These are phyloP conservation scores for Synaphobranchus kaupii DNA, from an alignment of 2,797 vertebrate species.

Conservation along the genomic window DNA sequence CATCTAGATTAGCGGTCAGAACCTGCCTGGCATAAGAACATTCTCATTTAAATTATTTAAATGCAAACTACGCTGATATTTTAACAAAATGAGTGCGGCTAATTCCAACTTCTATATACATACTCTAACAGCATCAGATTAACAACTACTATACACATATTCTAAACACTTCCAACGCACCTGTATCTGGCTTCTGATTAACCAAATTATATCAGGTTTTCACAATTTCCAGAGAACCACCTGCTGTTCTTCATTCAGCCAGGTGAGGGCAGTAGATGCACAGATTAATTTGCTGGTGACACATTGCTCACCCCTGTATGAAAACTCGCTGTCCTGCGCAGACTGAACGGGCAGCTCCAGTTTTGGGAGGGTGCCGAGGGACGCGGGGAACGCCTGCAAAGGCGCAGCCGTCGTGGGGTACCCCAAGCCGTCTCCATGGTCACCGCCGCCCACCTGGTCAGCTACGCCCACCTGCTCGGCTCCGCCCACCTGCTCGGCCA, in stretches of 20 bases:
- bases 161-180: not conserved
- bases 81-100: not conserved
- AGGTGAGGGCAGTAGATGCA: not conserved
- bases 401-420: slow-evolving; percentile 72
- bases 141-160: not conserved
- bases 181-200: not conserved
- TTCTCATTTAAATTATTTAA: not conserved
- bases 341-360: slow-evolving; percentile 88
- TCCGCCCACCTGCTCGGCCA: slow-evolving; percentile 73
- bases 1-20: no score
- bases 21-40: not conserved
- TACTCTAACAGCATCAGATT: no score
- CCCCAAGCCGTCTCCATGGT: slow-evolving; percentile 59
- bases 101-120: not conserved
- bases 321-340: slow-evolving; percentile 85
- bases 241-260: not conserved
- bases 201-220: not conserved
- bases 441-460: slow-evolving; percentile 68
- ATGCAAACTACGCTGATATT: no score
- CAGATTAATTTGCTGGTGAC: not conserved
- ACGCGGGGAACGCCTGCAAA: slow-evolving; percentile 72
- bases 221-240: not conserved
- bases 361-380: slow-evolving; percentile 75
- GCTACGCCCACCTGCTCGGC: slow-evolving; percentile 69
- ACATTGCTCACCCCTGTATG: slow-evolving; percentile 66